Percentiles rank a stretch among this genome's conserved stretches.
phyloP scores from a whole-genome alignment of 2,113 vertebrate genomes.

The Plestiodon gilberti region DNA sequence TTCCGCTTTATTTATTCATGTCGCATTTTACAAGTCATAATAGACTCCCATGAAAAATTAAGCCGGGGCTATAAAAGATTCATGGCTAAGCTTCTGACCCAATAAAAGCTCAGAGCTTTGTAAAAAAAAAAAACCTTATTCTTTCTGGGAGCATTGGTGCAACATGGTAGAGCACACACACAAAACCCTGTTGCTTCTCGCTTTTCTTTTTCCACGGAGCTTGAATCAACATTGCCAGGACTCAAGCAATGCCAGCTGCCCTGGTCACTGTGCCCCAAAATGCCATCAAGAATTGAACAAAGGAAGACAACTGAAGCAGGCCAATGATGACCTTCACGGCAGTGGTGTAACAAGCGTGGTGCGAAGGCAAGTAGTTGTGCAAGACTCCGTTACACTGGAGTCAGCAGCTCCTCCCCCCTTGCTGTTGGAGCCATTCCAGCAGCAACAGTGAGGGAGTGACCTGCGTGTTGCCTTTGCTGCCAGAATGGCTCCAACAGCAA shows the following conservation, averaged over 20 bases:
- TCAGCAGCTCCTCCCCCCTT: no score
- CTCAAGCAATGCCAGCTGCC: neutral
- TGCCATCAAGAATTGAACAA: neutral
- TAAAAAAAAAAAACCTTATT: constrained; percentile 17
- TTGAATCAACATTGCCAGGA: constrained; percentile 7
- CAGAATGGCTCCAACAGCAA: no score
- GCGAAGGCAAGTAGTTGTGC: no score
- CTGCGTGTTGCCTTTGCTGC: no score
- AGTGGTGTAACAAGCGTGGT: no score
- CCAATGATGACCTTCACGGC: neutral
- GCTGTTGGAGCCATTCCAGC: no score
- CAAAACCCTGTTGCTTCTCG: neutral
- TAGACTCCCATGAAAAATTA: constrained; percentile 65
- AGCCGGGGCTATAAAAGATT: constrained; percentile 58
- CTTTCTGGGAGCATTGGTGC: neutral
- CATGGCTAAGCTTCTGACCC: constrained; percentile 41
- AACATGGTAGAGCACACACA: constrained; percentile 1
- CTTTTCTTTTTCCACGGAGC: constrained; percentile 1
- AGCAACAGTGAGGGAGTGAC: no score
- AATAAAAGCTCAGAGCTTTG: constrained; percentile 34
- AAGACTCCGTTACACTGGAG: no score
- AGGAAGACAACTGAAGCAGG: neutral
- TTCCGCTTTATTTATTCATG: constrained; percentile 50
- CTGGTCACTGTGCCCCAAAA: neutral
- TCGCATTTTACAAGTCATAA: neutral